Evolutionary conservation across 2,113 vertebrate genomes (phyloP).

Genomic region (Oncorhynchus masou): DNA sequence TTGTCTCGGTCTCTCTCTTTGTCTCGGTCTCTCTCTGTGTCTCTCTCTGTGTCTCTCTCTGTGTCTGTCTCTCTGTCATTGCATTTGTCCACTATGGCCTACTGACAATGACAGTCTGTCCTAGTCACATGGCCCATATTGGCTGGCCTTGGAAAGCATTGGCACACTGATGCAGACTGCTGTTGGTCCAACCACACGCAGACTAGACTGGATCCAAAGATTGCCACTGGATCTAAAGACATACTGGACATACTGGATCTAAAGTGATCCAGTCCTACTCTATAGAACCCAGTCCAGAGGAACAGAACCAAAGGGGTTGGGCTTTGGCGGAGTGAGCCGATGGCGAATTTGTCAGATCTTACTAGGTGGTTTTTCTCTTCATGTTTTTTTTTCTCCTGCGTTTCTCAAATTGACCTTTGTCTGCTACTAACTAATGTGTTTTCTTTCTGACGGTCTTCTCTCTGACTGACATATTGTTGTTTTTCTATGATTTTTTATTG

Average conservation of each 20-base stretch:
- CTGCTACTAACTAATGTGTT: conserved; percentile 54
- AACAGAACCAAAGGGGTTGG: conserved; percentile 23
- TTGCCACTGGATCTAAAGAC: too few species aligned
- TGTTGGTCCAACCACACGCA: conserved; percentile 40
- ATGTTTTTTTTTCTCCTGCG: conserved; percentile 53
- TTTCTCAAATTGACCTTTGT: conserved; percentile 58
- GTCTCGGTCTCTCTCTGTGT: too few species aligned
- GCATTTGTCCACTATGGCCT: conserved; percentile 46
- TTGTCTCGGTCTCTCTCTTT: background rate
- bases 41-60: background rate
- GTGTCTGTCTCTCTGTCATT: conserved; percentile 46
- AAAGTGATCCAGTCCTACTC: conserved; percentile 8
- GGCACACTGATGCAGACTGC: conserved; percentile 62
- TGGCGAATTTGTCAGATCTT: conserved; percentile 42
- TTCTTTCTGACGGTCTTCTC: conserved; percentile 54
- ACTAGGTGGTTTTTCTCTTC: conserved; percentile 17
- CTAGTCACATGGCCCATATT: conserved; percentile 44
- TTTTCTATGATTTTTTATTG: conserved; percentile 14
- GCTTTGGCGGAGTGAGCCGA: conserved; percentile 32
- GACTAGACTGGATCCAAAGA: background rate
- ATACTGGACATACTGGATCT: background rate
- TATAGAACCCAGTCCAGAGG: conserved; percentile 21
- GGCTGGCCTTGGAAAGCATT: conserved; percentile 51
- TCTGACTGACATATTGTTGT: conserved; percentile 44
- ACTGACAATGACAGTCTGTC: conserved; percentile 53